Evolutionary conservation across 2,888 invertebrate species (phyloP), one percentile per base, ranked within the genome.

Genomic region (Stomorhina lunata): DNA sequence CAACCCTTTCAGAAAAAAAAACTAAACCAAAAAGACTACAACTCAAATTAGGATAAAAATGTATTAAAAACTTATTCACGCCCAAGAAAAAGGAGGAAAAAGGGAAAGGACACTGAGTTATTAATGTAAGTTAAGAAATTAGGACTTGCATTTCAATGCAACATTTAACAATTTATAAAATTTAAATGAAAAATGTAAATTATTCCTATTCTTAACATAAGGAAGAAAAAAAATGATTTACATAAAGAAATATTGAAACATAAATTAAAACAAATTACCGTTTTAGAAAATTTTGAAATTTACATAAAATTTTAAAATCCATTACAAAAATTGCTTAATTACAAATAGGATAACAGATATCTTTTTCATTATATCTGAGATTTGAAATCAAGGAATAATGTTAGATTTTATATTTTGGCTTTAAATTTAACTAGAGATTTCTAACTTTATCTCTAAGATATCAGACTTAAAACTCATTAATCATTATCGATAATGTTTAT

Each of bases 391-490:
- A n/a, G n/a, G n/a, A n/a, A n/a, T n/a, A n/a, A n/a, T n/a, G n/a
- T n/a, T n/a, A n/a, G n/a, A n/a, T 22, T 2, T 40, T 68, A 34
- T 50, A 10, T 29, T 37, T 73, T 45, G n/a, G 17, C 2, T 15
- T 27, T 43, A 15, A 27, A 4, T 48, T 12, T 40, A n/a, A n/a
- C 2, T 20, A n/a, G 32, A 48, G 72, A 79, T 59, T 61, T 59
- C n/a, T 27, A 40, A 45, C 61, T 66, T 43, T 29, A 50, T 59
- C 22, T 71, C 43, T 7, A 34, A 65, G 53, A 78, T 80, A 73
- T 83, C 61, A 77, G 83, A 43, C 76, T 80, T 73, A 80, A 48
- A 68, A 78, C 69, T 71, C 81, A 84, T 84, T 84, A 72, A 79
- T 84, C 76, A 79, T 65, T 63, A 71, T 79, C 63, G 81, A 71